A percentile compares a stretch with the other conserved stretches of the same genome.
phyloP scores from a whole-genome alignment of 2,888 invertebrate genomes.

The Syrista parreyssii region DNA sequence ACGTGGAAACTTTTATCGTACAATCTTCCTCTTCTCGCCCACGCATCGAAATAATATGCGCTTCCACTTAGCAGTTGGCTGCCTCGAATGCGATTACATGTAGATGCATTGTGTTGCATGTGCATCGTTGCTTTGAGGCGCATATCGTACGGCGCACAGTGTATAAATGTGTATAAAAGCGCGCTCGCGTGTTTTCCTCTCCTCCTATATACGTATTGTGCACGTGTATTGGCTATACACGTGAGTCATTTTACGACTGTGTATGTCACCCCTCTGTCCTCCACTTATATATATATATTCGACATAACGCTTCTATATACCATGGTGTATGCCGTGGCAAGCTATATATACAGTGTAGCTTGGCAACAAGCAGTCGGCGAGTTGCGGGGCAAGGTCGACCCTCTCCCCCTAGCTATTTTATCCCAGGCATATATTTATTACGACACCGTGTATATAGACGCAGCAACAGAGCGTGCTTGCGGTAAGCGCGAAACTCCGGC shows the following conservation, averaged over 20 bases:
- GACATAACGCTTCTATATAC: not conserved
- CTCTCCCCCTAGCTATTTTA: conserved; percentile 56
- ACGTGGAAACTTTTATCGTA: not conserved
- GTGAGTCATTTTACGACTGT: not conserved
- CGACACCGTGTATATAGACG: conserved; percentile 46
- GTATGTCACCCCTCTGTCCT: not conserved
- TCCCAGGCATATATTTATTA: conserved; percentile 60
- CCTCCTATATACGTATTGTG: conserved; percentile 12
- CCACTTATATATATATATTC: not conserved
- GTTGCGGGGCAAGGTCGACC: conserved; percentile 63
- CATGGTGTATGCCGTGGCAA: conserved; percentile 21
- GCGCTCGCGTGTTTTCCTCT: conserved; percentile 17
- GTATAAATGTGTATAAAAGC: not conserved
- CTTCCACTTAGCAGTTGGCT: conserved; percentile 2
- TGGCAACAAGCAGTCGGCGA: conserved; percentile 60
- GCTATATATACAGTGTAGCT: conserved; percentile 59
- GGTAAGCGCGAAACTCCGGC: conserved; percentile 5
- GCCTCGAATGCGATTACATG: conserved; percentile 1
- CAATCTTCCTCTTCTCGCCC: conserved; percentile 1
- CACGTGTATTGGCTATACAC: too few relatives aligned
- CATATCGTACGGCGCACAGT: not conserved
- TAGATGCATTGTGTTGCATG: not conserved
- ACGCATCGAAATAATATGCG: conserved; percentile 8
- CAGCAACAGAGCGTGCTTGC: conserved; percentile 10
- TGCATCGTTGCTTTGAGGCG: not conserved